These are phyloP conservation scores for Callyntrura guangdongensis DNA, from an alignment of 2,888 invertebrate species.

Conservation along the genomic window DNA sequence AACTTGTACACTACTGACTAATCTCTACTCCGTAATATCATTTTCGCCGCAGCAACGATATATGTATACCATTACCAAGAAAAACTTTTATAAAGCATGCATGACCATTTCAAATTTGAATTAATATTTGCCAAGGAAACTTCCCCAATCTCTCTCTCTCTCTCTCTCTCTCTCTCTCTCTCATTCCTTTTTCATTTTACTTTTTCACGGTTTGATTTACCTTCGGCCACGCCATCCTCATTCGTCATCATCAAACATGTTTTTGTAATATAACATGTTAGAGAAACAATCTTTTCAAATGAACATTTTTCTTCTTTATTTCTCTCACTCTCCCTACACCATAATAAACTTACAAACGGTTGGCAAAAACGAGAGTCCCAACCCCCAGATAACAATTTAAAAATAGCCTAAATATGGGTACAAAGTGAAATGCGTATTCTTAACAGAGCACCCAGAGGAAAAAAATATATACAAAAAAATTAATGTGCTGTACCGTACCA, in stretches of 20 bases:
- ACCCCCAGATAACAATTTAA: no score
- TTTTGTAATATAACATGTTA: constrained; percentile 27
- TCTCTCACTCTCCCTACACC: not conserved
- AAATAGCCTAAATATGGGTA: not conserved
- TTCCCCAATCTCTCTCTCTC: no score
- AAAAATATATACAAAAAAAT: no score
- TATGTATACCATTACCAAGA: not conserved
- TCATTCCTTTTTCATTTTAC: not conserved
- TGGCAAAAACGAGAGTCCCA: no score
- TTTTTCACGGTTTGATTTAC: constrained; percentile 35
- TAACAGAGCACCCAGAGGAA: not conserved
- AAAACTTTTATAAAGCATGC: not conserved
- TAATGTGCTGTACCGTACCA: not conserved
- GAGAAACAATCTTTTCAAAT: not conserved
- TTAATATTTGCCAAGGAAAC: constrained; percentile 8
- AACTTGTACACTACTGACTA: constrained; percentile 33
- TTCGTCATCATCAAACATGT: not conserved
- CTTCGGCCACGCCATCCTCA: not conserved
- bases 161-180: no score
- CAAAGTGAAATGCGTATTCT: not conserved
- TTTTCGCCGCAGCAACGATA: not conserved
- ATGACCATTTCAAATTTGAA: constrained; percentile 42
- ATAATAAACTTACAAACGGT: no score
- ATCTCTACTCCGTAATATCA: no score
- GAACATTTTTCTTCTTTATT: not conserved